Evolutionary conservation across 2,113 vertebrate genomes (phyloP), one percentile per base, ranked within the genome.

Genomic region (Choloepus hoffmanni): DNA sequence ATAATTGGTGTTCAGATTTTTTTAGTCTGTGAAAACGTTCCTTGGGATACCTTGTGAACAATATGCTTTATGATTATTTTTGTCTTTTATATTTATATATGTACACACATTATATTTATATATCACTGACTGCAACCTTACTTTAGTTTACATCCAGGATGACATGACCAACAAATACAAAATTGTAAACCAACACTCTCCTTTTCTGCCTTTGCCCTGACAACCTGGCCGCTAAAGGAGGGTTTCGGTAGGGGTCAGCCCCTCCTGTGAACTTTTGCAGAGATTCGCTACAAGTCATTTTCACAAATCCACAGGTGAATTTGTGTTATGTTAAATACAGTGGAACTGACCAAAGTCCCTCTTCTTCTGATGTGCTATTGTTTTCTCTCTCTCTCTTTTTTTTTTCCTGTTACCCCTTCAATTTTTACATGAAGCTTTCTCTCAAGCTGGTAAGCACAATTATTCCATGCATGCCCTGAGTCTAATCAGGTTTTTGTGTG

Each of bases 371-470:
- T 97, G 93, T 96, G 82, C 97, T 97, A 95, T 98, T 98, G 85
- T 98, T 97, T 95, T 85, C 21, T 92, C n/a, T 33, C 55, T 45
- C 74, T 92, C 63, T 98, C 97, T 95, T 92, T 97, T 95, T 90
- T 96, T 97, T 94, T 84, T 90, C 96, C 97, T 79, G 82, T 94
- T 98, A 97, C 98, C 92, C 96, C 98, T 98, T 96, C 98, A 97
- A 98, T 98, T 98, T 98, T 98, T 97, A 97, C 98, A 95, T 98
- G 99, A 99, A 99, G 99, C 99, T 99, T 99, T 99, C 99, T 99
- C 99, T 99, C 98, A 99, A 99, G 99, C 99, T 99, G 99, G 99
- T 99, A 99, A 99, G 99, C 99, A 99, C 98, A 98, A 98, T 97
- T 97, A 87, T 90, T 96, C 98, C 98, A 98, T 98, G 99, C 98